Conservation (phyloP, 2,888 invertebrate genomes). For the Parelbella ahira region DNA sequence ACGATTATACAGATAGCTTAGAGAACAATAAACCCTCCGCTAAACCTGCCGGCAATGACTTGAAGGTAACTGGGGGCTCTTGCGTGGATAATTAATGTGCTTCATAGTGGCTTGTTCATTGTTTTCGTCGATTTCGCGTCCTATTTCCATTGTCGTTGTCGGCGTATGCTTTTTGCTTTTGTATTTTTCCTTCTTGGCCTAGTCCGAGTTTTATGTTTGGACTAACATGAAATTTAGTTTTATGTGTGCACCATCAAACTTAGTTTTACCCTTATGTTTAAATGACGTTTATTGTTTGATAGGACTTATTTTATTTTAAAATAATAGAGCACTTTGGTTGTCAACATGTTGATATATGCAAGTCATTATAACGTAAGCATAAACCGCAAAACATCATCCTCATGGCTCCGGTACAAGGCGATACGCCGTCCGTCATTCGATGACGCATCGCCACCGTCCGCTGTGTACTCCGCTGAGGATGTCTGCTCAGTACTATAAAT, state of each 20-base stretch:
- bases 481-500: neutral
- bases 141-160: constrained; percentile 23
- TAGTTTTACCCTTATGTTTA: no score
- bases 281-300: no score
- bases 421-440: constrained; percentile 1
- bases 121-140: constrained; percentile 40
- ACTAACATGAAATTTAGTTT: constrained; percentile 1
- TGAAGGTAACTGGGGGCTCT: constrained; percentile 67
- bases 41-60: constrained; percentile 74
- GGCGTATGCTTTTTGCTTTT: constrained; percentile 17
- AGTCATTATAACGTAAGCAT: no score
- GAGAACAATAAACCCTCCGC: constrained; percentile 79
- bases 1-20: constrained; percentile 87
- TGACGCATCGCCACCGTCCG: constrained; percentile 10
- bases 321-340: no score
- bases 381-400: no score
- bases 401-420: no score
- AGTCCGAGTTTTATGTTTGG: constrained; percentile 16
- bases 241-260: no score
- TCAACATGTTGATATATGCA: no score
- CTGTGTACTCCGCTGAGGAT: constrained; percentile 3
- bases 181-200: constrained; percentile 27
- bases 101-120: constrained; percentile 39
- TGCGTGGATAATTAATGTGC: constrained; percentile 42
- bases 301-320: no score